phyloP scores from a whole-genome alignment of 1,140 invertebrate genomes.

The Anastrepha ludens region DNA sequence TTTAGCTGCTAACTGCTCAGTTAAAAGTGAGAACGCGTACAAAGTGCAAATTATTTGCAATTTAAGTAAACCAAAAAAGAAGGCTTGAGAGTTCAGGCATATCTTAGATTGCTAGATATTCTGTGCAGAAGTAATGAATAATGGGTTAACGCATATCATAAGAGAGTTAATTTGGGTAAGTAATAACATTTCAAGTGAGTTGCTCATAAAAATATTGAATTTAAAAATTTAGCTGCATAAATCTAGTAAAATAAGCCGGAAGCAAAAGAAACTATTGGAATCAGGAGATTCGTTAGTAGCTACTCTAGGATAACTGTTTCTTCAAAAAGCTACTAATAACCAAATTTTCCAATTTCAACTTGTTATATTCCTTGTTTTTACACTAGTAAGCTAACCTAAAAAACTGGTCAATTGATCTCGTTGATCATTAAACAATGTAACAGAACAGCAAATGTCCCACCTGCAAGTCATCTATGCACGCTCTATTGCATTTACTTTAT shows the following conservation, averaged over 20 bases:
- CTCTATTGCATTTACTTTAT: not conserved
- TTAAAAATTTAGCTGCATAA: not conserved
- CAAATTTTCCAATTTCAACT: slow-evolving; percentile 20
- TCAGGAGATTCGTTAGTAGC: not conserved
- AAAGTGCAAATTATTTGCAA: not conserved
- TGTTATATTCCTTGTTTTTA: not conserved
- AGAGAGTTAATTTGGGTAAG: not conserved
- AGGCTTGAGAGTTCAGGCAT: not conserved
- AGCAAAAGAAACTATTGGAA: not conserved
- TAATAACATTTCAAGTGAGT: not conserved
- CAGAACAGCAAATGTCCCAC: not conserved
- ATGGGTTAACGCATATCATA: not conserved
- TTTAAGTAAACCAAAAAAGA: not conserved
- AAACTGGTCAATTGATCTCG: not conserved
- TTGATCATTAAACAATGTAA: not conserved
- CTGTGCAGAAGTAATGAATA: not conserved
- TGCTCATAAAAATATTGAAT: not conserved
- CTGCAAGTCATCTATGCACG: not conserved
- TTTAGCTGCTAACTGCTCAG: slow-evolving; percentile 24
- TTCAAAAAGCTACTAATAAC: slow-evolving; percentile 14
- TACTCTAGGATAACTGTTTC: not conserved
- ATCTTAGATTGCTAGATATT: not conserved
- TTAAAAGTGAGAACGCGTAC: not conserved
- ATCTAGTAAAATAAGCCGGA: not conserved
- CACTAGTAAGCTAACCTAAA: not conserved